A percentile compares a stretch with the other conserved stretches of the same genome.
phyloP scores from a whole-genome alignment of 1,140 invertebrate species.

The Acromyrmex charruanus region DNA sequence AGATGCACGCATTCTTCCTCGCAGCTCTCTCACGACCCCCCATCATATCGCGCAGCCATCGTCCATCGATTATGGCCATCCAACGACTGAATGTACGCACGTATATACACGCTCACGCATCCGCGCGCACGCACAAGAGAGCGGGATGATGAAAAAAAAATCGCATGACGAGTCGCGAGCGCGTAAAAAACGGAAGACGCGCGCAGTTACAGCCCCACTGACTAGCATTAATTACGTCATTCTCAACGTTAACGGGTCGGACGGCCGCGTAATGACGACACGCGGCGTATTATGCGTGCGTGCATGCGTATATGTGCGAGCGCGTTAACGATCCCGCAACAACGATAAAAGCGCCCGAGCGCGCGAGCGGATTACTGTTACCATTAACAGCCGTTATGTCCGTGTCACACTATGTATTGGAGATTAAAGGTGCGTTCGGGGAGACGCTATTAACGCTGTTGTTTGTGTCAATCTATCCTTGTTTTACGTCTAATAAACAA shows the following conservation, averaged over 20 bases:
- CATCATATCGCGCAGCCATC: constrained; percentile 21
- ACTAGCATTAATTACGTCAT: constrained; percentile 67
- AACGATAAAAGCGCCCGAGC: constrained; percentile 50
- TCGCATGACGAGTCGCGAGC: constrained; percentile 45
- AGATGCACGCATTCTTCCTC: not conserved
- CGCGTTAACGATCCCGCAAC: constrained; percentile 62
- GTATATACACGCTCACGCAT: not conserved
- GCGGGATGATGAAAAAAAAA: constrained; percentile 27
- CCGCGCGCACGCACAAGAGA: not conserved
- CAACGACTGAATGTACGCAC: constrained; percentile 2
- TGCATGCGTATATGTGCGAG: not conserved
- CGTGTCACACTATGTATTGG: too few species aligned
- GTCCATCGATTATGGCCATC: constrained; percentile 1
- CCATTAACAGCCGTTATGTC: constrained; percentile 39
- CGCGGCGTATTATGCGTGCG: constrained; percentile 10
- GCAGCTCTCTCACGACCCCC: not conserved
- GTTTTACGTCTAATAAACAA: too few species aligned
- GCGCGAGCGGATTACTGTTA: constrained; percentile 45
- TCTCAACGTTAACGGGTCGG: constrained; percentile 58
- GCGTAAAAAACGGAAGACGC: constrained; percentile 46
- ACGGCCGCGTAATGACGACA: constrained; percentile 56
- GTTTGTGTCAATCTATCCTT: too few species aligned
- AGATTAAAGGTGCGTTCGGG: too few species aligned
- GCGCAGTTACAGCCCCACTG: constrained; percentile 28
- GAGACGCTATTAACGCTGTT: too few species aligned